phyloP scores from a whole-genome alignment of 2,797 vertebrate species.

The Gila robusta region DNA sequence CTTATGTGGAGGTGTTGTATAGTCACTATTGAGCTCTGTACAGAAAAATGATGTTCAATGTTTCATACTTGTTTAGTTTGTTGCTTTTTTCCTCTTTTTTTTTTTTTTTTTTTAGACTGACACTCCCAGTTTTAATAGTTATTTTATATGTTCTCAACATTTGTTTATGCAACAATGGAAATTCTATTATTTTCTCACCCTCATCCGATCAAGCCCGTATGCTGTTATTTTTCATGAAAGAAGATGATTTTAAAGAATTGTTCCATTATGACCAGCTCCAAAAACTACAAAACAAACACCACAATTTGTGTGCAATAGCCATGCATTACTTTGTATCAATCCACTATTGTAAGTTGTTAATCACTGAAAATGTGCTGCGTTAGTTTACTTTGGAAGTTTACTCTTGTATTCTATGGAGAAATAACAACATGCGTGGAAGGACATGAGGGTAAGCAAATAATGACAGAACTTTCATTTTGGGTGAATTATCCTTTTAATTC shows the following conservation, averaged over 20 bases:
- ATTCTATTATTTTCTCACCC: neutral
- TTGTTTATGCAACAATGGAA: conserved; percentile 1
- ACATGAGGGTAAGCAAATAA: neutral
- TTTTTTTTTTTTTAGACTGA: conserved; percentile 50
- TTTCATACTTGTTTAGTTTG: conserved; percentile 65
- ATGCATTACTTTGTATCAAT: neutral
- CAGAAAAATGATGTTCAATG: conserved; percentile 79
- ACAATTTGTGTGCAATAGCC: neutral
- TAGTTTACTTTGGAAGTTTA: neutral
- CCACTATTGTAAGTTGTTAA: neutral
- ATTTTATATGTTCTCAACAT: conserved; percentile 60
- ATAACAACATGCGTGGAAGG: neutral
- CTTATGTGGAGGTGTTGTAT: conserved; percentile 83
- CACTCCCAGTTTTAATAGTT: conserved; percentile 67
- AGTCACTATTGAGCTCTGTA: conserved; percentile 85
- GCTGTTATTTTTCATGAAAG: neutral
- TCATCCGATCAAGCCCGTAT: neutral
- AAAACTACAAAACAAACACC: neutral
- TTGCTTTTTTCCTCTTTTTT: conserved; percentile 63
- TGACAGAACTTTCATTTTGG: neutral
- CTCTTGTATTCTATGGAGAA: neutral
- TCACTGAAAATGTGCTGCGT: neutral
- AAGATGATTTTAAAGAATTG: neutral
- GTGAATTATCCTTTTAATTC: neutral
- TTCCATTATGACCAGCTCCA: neutral